These are phyloP conservation scores for Cephus pygmeus DNA, from an alignment of 2,888 invertebrate genomes.

Conservation along the genomic window DNA sequence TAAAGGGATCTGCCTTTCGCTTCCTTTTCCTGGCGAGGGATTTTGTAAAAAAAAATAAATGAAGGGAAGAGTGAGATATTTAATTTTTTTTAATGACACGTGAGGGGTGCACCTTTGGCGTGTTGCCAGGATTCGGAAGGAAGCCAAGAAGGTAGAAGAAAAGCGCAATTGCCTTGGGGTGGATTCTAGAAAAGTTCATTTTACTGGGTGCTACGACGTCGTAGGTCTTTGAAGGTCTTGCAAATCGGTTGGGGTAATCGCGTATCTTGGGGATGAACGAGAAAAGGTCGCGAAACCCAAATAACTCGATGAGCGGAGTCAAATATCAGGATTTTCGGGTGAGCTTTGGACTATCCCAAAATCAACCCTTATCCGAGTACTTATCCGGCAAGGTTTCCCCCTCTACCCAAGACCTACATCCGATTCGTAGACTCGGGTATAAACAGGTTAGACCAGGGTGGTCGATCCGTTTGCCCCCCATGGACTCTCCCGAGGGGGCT, in stretches of 20 bases:
- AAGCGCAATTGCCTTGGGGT: not conserved
- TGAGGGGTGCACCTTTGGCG: not conserved
- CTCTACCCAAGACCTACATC: conserved; percentile 18
- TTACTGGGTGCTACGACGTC: not conserved
- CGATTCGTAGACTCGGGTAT: conserved; percentile 8
- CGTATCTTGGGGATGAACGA: not conserved
- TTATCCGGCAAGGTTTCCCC: not conserved
- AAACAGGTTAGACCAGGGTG: conserved; percentile 39
- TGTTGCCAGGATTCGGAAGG: not conserved
- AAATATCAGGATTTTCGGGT: not conserved
- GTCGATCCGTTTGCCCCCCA: conserved; percentile 21
- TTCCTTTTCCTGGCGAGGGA: not conserved
- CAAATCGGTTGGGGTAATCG: not conserved
- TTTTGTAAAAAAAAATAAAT: not conserved
- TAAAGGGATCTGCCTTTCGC: not conserved
- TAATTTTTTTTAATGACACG: not conserved
- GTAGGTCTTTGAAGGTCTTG: not conserved
- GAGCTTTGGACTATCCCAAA: not conserved
- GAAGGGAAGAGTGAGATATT: not conserved
- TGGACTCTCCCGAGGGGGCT: conserved; percentile 12
- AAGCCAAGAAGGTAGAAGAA: not conserved
- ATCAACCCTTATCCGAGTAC: conserved; percentile 2
- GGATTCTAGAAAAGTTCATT: not conserved
- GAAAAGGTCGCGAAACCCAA: not conserved
- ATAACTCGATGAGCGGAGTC: not conserved